A percentile compares a stretch with the other conserved stretches of the same genome.
These are phyloP conservation scores for Samia ricini DNA, from an alignment of 1,140 invertebrate species.

Conservation along the genomic window DNA sequence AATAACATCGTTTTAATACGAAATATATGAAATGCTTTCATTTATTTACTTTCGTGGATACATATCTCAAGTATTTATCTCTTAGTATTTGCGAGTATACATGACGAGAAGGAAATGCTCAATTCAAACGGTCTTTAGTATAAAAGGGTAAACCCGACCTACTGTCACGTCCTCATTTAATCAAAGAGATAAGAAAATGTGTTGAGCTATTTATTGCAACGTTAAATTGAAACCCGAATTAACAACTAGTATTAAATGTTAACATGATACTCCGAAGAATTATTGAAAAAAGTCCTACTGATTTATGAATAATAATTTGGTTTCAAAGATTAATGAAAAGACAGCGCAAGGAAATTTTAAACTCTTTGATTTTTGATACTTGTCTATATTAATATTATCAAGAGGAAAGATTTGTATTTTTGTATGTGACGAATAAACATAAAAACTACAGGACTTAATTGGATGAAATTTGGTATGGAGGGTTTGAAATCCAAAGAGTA, in stretches of 20 bases:
- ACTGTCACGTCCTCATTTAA: slow-evolving; percentile 18
- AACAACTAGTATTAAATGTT: slow-evolving; percentile 5
- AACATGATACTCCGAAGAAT: background rate
- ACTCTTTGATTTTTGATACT: no score
- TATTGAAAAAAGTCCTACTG: background rate
- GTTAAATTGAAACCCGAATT: background rate
- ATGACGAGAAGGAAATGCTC: background rate
- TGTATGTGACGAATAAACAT: no score
- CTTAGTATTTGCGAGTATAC: background rate
- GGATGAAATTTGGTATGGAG: no score
- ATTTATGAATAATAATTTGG: background rate
- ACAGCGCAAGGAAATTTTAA: no score
- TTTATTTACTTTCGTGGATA: no score
- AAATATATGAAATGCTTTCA: background rate
- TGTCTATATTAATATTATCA: no score
- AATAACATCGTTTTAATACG: no score
- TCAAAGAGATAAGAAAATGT: slow-evolving; percentile 24
- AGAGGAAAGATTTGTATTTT: no score
- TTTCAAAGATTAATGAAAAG: background rate
- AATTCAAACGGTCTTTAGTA: background rate
- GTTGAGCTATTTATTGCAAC: slow-evolving; percentile 10
- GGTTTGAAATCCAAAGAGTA: no score
- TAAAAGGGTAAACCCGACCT: background rate
- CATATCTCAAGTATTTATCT: background rate
- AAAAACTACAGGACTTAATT: no score